Evolutionary conservation across 2,888 invertebrate genomes (phyloP).

Genomic region (Pterostichus niger): DNA sequence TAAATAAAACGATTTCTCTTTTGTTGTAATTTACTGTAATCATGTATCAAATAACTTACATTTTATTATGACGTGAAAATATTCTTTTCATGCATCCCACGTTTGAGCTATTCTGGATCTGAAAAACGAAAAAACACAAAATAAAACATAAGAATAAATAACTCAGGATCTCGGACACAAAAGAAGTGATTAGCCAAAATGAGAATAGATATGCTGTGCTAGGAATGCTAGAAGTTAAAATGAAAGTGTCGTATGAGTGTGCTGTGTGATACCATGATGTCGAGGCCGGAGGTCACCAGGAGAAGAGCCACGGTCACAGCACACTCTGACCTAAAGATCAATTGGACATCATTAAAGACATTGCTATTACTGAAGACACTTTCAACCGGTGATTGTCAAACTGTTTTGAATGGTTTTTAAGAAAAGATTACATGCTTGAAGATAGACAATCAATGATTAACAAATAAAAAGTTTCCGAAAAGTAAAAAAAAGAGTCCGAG

Average conservation of each 20-base stretch:
- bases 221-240: background rate
- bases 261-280: slow-evolving; percentile 2
- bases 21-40: background rate
- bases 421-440: too few relatives aligned
- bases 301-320: slow-evolving; percentile 62
- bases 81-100: slow-evolving; percentile 29
- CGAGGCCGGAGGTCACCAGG: slow-evolving; percentile 50
- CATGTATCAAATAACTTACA: slow-evolving; percentile 55
- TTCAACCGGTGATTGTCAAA: background rate
- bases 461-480: too few relatives aligned
- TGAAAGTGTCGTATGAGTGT: background rate
- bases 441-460: too few relatives aligned
- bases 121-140: slow-evolving; percentile 39
- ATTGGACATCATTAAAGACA: slow-evolving; percentile 72
- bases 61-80: slow-evolving; percentile 33
- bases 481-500: too few relatives aligned
- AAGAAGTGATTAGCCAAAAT: too few relatives aligned
- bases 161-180: background rate
- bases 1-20: background rate
- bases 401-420: background rate
- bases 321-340: slow-evolving; percentile 73
- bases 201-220: too few relatives aligned
- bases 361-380: slow-evolving; percentile 37
- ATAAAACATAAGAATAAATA: slow-evolving; percentile 26
- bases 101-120: slow-evolving; percentile 43